Base-by-base conservation (phyloP, 2,888 invertebrate genomes). In the Elmis aenea region DNA sequence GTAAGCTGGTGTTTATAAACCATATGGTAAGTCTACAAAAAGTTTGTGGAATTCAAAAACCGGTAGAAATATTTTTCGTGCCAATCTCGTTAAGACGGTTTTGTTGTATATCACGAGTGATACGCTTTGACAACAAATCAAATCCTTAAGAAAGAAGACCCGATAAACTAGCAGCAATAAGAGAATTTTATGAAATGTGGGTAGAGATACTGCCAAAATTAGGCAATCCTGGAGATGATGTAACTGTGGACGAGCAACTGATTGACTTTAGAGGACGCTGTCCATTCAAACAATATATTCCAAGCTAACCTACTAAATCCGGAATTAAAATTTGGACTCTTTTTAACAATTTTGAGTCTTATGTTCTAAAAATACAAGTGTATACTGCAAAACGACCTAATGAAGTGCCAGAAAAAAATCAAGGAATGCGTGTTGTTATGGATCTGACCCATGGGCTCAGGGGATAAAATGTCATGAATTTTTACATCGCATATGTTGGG, bases 351-450 rank as follows among this genome's bases (percentile, higher is more conserved):
- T n/a, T n/a, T n/a, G n/a, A n/a, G 1, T 21, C 11, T 6, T 38
- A 38, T 13, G 21, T 13, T 22, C 11, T 28, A 14, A 23, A 26
- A 9, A 22, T 21, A 8, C 22, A 23, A 28, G 13, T 25, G n/a
- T 31, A 31, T 22, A 24, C 16, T 5, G 42, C 33, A 15, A 38
- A 42, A 33, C 8, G 5, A 9, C 22, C 22, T 13, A 27, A 21
- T 9, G 35, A 29, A 12, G n/a, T n/a, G 28, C 27, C 27, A 13
- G 38, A 30, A 23, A 38, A 33, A 18, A 38, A 36, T 38, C 32
- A 35, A 14, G 35, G 33, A 3, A 33, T 27, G 27, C 30, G 35
- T 2, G 27, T 38, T 8, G 28, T 42, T 14, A 22, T 20, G 10
- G 34, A 42, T 22, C 23, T 34, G 1, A 30, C 38, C 1, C 12